A percentile compares a stretch with the other conserved stretches of the same genome.
phyloP scores from a whole-genome alignment of 2,797 vertebrate genomes.

The Platyrinchus mystaceus region DNA sequence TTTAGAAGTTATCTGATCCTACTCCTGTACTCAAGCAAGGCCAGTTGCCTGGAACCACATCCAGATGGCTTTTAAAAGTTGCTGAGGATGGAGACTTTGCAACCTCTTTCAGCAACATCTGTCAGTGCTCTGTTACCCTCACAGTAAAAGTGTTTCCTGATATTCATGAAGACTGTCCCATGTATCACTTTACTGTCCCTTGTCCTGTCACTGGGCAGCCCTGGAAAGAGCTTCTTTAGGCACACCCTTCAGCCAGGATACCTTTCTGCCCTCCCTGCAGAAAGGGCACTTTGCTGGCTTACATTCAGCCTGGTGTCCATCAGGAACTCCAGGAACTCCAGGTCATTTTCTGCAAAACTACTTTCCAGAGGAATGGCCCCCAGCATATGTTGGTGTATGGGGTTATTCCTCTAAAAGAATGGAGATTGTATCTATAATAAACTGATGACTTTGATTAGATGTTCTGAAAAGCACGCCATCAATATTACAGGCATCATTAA shows the following conservation, averaged over 20 bases:
- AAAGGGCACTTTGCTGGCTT: background rate
- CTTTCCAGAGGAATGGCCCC: background rate
- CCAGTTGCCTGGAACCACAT: background rate
- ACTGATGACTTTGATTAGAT: background rate
- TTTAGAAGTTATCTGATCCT: background rate
- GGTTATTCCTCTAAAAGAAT: background rate
- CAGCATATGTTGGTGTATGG: no score
- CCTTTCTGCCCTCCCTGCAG: background rate
- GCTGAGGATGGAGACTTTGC: background rate
- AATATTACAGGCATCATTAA: background rate
- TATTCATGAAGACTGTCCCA: background rate
- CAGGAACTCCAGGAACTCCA: no score
- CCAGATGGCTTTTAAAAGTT: background rate
- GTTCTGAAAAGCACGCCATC: background rate
- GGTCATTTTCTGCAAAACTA: background rate
- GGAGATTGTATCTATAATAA: background rate
- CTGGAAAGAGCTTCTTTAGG: background rate
- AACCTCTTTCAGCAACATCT: accelerated
- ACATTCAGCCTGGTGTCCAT: background rate
- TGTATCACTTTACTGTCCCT: background rate
- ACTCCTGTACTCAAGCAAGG: background rate
- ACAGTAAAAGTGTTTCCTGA: background rate
- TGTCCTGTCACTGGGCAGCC: background rate
- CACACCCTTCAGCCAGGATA: background rate
- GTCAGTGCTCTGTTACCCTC: background rate